These are phyloP conservation scores for Drosophila ambigua DNA, from an alignment of 1,140 invertebrate genomes.

Conservation along the genomic window DNA sequence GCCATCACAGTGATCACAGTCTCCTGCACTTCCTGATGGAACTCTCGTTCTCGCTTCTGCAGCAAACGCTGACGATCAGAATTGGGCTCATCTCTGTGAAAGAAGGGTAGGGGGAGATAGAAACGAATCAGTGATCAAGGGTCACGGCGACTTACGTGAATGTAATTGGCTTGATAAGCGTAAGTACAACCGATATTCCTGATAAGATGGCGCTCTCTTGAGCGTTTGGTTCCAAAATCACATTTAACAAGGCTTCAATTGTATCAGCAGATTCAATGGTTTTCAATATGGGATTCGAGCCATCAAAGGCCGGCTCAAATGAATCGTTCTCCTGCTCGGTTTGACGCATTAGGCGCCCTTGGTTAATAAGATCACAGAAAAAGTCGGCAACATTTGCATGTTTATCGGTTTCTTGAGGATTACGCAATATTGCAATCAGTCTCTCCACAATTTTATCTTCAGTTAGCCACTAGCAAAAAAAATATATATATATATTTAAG, in stretches of 20 bases:
- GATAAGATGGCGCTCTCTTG: constrained; percentile 90
- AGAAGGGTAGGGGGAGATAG: background rate
- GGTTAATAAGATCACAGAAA: constrained; percentile 91
- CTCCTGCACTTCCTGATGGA: constrained; percentile 85
- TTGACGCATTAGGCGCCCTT: constrained; percentile 88
- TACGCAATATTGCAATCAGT: constrained; percentile 91
- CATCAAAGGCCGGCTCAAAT: constrained; percentile 78
- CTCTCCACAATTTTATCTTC: constrained; percentile 93
- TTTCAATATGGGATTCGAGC: constrained; percentile 77
- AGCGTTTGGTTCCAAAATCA: constrained; percentile 89
- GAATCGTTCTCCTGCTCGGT: constrained; percentile 85
- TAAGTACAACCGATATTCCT: constrained; percentile 91
- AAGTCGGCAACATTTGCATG: constrained; percentile 93
- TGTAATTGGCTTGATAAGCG: constrained; percentile 86
- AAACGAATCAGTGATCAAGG: background rate
- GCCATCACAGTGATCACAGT: constrained; percentile 87
- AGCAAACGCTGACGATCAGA: constrained; percentile 71
- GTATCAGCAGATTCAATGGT: constrained; percentile 75
- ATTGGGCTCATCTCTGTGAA: constrained; percentile 75
- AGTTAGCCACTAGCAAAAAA: constrained; percentile 92
- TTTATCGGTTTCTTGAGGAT: constrained; percentile 89
- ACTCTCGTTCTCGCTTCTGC: constrained; percentile 83
- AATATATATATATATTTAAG: constrained; percentile 1
- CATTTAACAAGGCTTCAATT: constrained; percentile 87
- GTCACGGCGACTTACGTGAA: constrained; percentile 63